Base-by-base conservation (phyloP, 1,140 invertebrate species). In the Mactra quadrangularis region DNA sequence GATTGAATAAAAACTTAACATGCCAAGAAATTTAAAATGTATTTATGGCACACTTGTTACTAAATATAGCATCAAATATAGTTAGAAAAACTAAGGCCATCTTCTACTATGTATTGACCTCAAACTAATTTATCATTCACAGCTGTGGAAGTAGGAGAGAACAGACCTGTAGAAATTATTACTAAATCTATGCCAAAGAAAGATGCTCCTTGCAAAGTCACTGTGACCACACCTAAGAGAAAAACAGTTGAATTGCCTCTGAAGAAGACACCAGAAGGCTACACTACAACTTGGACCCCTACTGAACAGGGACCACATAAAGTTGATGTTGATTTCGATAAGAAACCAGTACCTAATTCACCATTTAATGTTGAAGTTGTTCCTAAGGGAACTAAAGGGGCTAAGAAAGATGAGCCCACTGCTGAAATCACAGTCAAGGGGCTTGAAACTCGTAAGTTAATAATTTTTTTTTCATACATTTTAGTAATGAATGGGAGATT, bases 281-380 rank as follows among this genome's bases (percentile, higher is more conserved):
- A 96, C 91, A 92, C 96, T 19, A 96, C 96, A 9, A 96, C 96
- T 89, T 97, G 97, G 88, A 97, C 96, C 57, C 96, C 97, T 1
- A 96, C 95, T 0, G 95, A 96, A 88, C 91, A 95, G 33, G 97
- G 97, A 22, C 95, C 96, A 82, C 97, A 97, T 89, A 95, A 94
- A 33, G 95, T 98, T 87, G 96, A 97, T 87, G 95, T 97, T 79
- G 98, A 98, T 93, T 99, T 99, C 95, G 98, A 98, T 93, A 98
- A 99, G 90, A 96, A 97, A 89, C 97, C 98, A 93, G 98, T 99
- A 90, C 98, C 98, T 1, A 97, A 98, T 90, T 98, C 97, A 1
- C 98, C 98, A 1, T 99, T 97, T 95, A 97, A 97, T 91, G 96
- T 94, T 29, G 98, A 98, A 94, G 96, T 99, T 41, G 45, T 59